These are phyloP conservation scores for Periophthalmus modestus DNA, from an alignment of 2,113 vertebrate species.

Conservation along the genomic window DNA sequence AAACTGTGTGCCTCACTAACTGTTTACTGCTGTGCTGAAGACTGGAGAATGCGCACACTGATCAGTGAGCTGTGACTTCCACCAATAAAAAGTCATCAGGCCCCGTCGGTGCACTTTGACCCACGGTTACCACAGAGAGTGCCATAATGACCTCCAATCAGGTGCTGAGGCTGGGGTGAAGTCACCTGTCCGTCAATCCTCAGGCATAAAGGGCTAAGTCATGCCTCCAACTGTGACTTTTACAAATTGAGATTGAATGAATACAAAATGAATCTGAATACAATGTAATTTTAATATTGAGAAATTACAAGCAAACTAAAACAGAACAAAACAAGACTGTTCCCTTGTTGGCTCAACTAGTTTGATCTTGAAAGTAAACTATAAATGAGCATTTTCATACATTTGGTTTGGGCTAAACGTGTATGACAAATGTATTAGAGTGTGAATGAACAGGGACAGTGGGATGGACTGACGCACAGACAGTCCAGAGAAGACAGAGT, in stretches of 20 bases:
- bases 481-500: background rate
- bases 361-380: background rate
- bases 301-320: background rate
- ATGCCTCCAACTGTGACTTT: background rate
- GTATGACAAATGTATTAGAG: conserved; percentile 14
- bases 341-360: background rate
- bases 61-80: conserved; percentile 41
- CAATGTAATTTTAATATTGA: background rate
- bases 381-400: background rate
- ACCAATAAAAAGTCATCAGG: conserved; percentile 38
- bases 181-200: conserved; percentile 29
- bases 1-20: background rate
- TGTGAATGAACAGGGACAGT: conserved; percentile 1
- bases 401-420: background rate
- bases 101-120: conserved; percentile 13
- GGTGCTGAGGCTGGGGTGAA: conserved; percentile 16
- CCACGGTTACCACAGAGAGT: conserved; percentile 23
- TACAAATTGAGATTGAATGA: background rate
- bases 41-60: conserved; percentile 2
- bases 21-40: background rate
- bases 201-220: background rate
- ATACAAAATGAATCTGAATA: background rate
- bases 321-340: background rate
- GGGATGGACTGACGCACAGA: background rate
- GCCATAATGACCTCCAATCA: conserved; percentile 37